Evolutionary conservation across 2,113 vertebrate genomes (phyloP).

Genomic region (Artemisiospiza belli): DNA sequence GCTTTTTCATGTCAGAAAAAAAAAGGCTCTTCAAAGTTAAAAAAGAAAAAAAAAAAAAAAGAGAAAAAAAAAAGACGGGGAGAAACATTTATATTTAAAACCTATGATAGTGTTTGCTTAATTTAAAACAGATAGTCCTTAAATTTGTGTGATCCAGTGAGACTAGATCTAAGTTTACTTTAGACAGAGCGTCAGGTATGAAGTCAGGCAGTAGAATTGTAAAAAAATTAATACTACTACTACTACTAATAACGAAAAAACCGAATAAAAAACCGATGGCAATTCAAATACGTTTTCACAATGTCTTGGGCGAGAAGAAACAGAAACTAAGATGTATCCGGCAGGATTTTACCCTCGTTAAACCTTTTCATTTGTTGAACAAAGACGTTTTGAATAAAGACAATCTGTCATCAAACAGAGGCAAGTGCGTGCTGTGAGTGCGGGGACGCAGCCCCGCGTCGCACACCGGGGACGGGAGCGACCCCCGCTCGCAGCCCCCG

Average conservation of each 20-base stretch:
- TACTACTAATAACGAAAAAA: slow-evolving; percentile 64
- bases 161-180: slow-evolving; percentile 87
- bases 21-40: slow-evolving; percentile 57
- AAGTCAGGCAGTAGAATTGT: slow-evolving; percentile 89
- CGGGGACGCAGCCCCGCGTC: slow-evolving; percentile 2
- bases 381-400: slow-evolving; percentile 99
- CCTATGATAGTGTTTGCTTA: slow-evolving; percentile 77
- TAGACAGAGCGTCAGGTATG: slow-evolving; percentile 85
- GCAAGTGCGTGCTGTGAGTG: slow-evolving; percentile 66
- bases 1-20: slow-evolving; percentile 67
- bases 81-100: slow-evolving; percentile 76
- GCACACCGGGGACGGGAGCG: not conserved
- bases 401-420: slow-evolving; percentile 88
- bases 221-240: slow-evolving; percentile 22
- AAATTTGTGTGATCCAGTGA: slow-evolving; percentile 88
- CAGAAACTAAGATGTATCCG: slow-evolving; percentile 79
- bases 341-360: slow-evolving; percentile 90
- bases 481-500: not conserved
- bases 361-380: slow-evolving; percentile 92
- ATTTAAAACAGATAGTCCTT: slow-evolving; percentile 75
- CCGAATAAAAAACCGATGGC: slow-evolving; percentile 76
- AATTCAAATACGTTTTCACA: slow-evolving; percentile 81
- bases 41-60: not conserved
- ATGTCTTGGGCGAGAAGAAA: slow-evolving; percentile 80
- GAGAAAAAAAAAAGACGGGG: not conserved